These are phyloP conservation scores for Montipora capitata DNA, from an alignment of 92 coral and sea anemone species.

Conservation along the genomic window DNA sequence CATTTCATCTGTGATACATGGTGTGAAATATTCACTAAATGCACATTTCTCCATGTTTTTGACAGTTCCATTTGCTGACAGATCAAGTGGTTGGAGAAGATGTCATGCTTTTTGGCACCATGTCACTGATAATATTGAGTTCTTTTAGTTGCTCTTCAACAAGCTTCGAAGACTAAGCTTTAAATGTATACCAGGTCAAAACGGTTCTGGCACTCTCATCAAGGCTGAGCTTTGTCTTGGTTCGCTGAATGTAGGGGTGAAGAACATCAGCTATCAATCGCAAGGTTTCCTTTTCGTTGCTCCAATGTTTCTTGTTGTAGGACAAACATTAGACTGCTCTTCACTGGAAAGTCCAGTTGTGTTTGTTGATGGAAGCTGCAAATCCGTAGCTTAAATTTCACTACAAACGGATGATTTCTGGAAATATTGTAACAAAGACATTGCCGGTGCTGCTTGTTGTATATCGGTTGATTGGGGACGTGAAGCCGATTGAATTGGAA, in stretches of 20 bases:
- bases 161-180: no score
- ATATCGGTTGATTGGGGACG: no score
- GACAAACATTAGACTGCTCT: conserved; percentile 74
- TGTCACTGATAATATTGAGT: no score
- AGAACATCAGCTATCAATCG: conserved; percentile 61
- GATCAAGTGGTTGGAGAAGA: no score
- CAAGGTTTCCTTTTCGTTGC: conserved; percentile 52
- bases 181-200: no score
- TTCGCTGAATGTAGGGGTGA: conserved; percentile 27
- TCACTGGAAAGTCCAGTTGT: no score
- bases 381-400: conserved; percentile 52
- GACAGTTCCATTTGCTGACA: no score
- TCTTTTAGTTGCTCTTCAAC: no score
- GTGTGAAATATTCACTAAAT: no score
- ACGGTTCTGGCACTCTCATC: not conserved
- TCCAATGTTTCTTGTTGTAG: conserved; percentile 75
- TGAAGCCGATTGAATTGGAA: conserved; percentile 44
- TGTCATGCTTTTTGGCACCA: no score
- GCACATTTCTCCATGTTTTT: no score
- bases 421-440: conserved; percentile 43
- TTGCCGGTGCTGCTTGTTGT: conserved; percentile 14
- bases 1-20: no score
- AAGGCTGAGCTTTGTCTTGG: not conserved
- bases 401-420: conserved; percentile 54
- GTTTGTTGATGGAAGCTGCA: conserved; percentile 71